phyloP scores from a whole-genome alignment of 2,113 vertebrate species.

The Corythoichthys haematopterus region DNA sequence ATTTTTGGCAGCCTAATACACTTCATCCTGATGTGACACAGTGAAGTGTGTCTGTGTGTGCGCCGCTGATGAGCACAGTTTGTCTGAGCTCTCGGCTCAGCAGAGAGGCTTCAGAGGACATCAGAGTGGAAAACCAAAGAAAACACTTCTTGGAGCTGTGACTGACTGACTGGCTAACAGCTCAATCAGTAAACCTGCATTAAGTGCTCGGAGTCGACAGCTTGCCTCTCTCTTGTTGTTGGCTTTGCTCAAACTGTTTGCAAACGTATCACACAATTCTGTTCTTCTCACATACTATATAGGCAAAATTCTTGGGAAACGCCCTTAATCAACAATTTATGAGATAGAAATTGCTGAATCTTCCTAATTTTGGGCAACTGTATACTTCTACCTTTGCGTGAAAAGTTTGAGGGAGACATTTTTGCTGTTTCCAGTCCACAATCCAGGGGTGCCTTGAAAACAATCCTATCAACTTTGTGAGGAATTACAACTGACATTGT shows the following conservation, averaged over 20 bases:
- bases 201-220: slow-evolving; percentile 42
- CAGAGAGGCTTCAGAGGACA: slow-evolving; percentile 15
- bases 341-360: not conserved
- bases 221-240: slow-evolving; percentile 25
- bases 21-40: slow-evolving; percentile 43
- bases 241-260: slow-evolving; percentile 27
- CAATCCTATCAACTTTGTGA: too few species aligned
- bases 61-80: slow-evolving; percentile 3
- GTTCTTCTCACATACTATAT: not conserved
- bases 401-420: too few species aligned
- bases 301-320: not conserved
- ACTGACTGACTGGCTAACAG: slow-evolving; percentile 33
- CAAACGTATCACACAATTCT: not conserved
- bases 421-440: too few species aligned
- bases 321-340: not conserved
- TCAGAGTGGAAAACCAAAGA: slow-evolving; percentile 9
- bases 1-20: slow-evolving; percentile 47
- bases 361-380: not conserved
- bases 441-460: too few species aligned
- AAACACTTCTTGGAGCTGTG: slow-evolving; percentile 6
- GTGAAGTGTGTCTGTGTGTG: slow-evolving; percentile 18
- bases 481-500: too few species aligned
- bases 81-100: slow-evolving; percentile 19
- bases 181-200: slow-evolving; percentile 49
- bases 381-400: too few species aligned